Evolutionary conservation across 2,113 vertebrate species (phyloP).

Genomic region (Xiphorhynchus elegans): DNA sequence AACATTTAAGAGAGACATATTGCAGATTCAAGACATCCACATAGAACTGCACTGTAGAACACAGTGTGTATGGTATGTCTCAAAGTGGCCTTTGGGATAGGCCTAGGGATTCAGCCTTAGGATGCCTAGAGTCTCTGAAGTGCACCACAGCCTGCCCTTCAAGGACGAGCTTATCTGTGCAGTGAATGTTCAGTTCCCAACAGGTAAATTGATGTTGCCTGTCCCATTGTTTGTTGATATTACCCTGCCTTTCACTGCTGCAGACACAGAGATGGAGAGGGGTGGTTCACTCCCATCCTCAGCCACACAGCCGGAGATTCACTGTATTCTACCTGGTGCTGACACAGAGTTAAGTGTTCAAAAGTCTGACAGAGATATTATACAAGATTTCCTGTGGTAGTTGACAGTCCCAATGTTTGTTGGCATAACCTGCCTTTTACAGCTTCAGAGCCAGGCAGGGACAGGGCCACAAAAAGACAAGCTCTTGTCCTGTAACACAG

Average conservation of each 20-base stretch:
- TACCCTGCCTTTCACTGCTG: neutral
- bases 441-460: neutral
- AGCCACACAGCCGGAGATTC: too few species aligned
- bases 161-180: neutral
- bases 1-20: neutral
- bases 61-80: fast-evolving
- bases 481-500: neutral
- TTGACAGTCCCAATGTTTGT: neutral
- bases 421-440: neutral
- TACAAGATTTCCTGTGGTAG: neutral
- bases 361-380: neutral
- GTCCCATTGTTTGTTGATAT: neutral
- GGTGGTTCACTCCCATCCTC: neutral
- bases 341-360: neutral
- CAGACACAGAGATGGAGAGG: too few species aligned
- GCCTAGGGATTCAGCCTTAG: neutral
- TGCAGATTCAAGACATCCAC: fast-evolving
- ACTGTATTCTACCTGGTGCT: too few species aligned
- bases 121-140: neutral
- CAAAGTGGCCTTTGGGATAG: neutral
- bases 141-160: neutral
- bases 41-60: neutral
- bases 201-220: neutral
- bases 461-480: neutral
- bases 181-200: neutral